Conservation (phyloP, 1,140 invertebrate species). For the Limonius californicus region DNA sequence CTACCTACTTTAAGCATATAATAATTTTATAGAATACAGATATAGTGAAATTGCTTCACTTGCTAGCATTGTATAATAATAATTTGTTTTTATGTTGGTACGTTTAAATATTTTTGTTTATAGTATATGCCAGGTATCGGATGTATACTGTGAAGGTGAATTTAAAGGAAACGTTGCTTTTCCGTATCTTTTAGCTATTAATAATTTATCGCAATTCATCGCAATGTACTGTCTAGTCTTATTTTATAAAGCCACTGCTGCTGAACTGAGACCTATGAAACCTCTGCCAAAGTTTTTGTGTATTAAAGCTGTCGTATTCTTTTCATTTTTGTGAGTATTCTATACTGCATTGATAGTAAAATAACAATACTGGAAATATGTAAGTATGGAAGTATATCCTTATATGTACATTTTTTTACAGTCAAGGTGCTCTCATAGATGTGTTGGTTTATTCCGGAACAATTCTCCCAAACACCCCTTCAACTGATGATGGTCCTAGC, state of each 20-base stretch:
- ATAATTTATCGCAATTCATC: conserved; percentile 93
- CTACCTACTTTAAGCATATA: too few species aligned
- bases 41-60: too few species aligned
- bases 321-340: conserved; percentile 95
- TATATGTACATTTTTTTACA: conserved; percentile 49
- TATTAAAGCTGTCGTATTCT: conserved; percentile 96
- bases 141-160: conserved; percentile 87
- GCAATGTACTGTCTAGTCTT: conserved; percentile 95
- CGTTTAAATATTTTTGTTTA: too few species aligned
- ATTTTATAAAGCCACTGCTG: conserved; percentile 86
- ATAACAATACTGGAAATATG: too few species aligned
- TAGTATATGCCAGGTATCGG: conserved; percentile 82
- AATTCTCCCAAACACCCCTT: conserved; percentile 66
- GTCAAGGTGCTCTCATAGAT: conserved; percentile 88
- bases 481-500: conserved; percentile 62
- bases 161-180: conserved; percentile 81
- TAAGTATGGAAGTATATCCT: background rate
- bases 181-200: conserved; percentile 85
- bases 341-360: too few species aligned
- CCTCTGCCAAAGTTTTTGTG: conserved; percentile 96
- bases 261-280: conserved; percentile 85
- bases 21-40: too few species aligned
- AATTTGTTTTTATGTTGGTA: too few species aligned
- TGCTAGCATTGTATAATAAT: too few species aligned
- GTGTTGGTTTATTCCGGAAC: conserved; percentile 75